Base-by-base conservation (phyloP, 2,888 invertebrate species). In the Drosophila engyochracea region DNA sequence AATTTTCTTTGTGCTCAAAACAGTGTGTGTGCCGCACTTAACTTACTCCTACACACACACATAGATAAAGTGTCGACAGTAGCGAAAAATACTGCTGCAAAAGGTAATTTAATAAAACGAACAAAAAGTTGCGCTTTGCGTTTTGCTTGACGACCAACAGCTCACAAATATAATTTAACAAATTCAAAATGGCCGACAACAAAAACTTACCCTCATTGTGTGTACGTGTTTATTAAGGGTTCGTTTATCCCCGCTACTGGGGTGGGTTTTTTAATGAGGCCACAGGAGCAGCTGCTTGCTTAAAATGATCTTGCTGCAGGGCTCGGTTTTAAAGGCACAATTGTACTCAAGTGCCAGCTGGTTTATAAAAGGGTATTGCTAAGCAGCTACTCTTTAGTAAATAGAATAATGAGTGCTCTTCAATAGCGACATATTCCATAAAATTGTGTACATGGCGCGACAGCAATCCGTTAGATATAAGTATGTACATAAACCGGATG, bases 121-220 rank as follows among this genome's bases (percentile, higher is more conserved):
- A 16, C n/a, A 51, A 61, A 77, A 70, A 62, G 30, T 47, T 70
- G 60, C 39, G 41, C 31, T 68, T 68, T 58, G 44, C 57, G 19
- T 75, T 58, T 9, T 33, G 41, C 58, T 69, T 71, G 71, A 35
- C 54, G 64, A 44, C 53, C 31, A 65, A 54, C 41, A 65, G 35
- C 47, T 44, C 51, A 47, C 10, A 71, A 71, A 80, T 66, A 79
- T 60, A 80, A 72, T 76, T 63, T 63, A 73, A 67, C 53, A 74
- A 90, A 79, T 90, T 86, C 90, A 90, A 86, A 90, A 86, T 86
- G 85, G 85, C 85, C 87, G 89, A 65, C 55, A 47, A 49, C 54
- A 28, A 53, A 33, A 83, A 86, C 76, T 84, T 86, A 86, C 85
- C 85, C 85, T 70, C 76, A 66, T 81, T 75, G 68, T 55, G 67